These are phyloP conservation scores for Drosophila ficusphila DNA, from an alignment of 1,140 invertebrate species.

Conservation along the genomic window DNA sequence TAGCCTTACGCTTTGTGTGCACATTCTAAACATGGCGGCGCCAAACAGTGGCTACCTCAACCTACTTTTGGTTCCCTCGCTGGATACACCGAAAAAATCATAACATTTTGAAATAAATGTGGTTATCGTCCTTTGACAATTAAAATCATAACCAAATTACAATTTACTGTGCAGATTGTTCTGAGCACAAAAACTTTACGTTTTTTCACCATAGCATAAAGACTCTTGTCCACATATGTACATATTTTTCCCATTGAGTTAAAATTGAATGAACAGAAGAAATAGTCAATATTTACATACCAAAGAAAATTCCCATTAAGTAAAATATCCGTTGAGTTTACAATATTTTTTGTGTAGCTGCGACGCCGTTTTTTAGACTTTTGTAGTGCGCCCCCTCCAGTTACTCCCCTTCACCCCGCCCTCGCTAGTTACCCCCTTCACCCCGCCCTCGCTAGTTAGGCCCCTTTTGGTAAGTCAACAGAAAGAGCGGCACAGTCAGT, in stretches of 20 bases:
- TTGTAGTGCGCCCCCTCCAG: slow-evolving; percentile 43
- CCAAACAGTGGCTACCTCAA: slow-evolving; percentile 73
- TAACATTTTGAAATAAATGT: not conserved
- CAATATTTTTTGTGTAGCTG: not conserved
- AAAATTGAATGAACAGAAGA: too few relatives aligned
- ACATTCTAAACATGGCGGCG: slow-evolving; percentile 79
- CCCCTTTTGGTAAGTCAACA: slow-evolving; percentile 61
- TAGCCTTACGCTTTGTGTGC: slow-evolving; percentile 77
- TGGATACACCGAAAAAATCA: not conserved
- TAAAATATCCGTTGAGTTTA: not conserved
- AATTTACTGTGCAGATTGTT: too few relatives aligned
- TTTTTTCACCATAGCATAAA: too few relatives aligned
- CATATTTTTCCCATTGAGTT: too few relatives aligned
- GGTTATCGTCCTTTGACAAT: too few relatives aligned
- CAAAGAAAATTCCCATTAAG: not conserved
- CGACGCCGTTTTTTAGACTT: slow-evolving; percentile 61
- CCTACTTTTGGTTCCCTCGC: slow-evolving; percentile 59
- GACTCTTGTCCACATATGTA: too few relatives aligned
- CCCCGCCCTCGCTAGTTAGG: not conserved
- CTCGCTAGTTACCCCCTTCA: not conserved
- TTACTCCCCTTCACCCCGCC: slow-evolving; percentile 1
- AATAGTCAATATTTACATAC: not conserved
- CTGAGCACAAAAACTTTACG: too few relatives aligned
- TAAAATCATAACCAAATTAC: too few relatives aligned
- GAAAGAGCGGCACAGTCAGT: slow-evolving; percentile 42